Evolutionary conservation across 2,888 invertebrate species (phyloP).

Genomic region (Chloromyia formosa): DNA sequence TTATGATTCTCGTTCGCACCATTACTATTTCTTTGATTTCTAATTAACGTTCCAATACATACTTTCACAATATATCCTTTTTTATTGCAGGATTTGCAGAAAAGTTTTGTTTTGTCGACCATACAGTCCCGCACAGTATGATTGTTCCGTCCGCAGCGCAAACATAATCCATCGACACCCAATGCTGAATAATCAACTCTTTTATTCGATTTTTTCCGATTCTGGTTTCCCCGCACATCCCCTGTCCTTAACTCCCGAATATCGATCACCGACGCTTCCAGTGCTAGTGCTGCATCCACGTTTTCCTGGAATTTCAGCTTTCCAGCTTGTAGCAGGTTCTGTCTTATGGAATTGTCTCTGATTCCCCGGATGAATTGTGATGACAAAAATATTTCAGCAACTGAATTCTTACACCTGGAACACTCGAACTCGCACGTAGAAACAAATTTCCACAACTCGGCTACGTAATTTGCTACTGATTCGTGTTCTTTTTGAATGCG

Average conservation of each 20-base stretch:
- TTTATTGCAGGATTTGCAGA: background rate
- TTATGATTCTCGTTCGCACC: background rate
- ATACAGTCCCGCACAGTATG: too few species aligned
- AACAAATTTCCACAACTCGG: too few species aligned
- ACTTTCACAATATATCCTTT: background rate
- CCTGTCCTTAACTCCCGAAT: background rate
- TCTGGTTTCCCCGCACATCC: too few species aligned
- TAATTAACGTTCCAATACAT: background rate
- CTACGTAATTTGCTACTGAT: too few species aligned
- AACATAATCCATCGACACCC: too few species aligned
- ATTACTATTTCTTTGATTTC: background rate
- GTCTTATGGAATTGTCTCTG: background rate
- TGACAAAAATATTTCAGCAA: background rate
- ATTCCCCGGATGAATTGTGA: constrained; percentile 6
- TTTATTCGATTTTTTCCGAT: too few species aligned
- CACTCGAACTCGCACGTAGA: constrained; percentile 38
- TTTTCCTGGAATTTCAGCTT: background rate
- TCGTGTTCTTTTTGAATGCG: too few species aligned
- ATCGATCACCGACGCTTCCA: background rate
- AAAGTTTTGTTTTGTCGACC: too few species aligned
- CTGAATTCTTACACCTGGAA: background rate
- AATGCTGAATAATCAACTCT: too few species aligned
- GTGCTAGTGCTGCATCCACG: background rate
- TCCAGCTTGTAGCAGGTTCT: background rate
- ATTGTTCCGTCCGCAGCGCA: too few species aligned